A percentile compares a stretch with the other conserved stretches of the same genome.
These are phyloP conservation scores for Caenorhabditis japonica DNA, from an alignment of 2,888 invertebrate genomes.

Conservation along the genomic window DNA sequence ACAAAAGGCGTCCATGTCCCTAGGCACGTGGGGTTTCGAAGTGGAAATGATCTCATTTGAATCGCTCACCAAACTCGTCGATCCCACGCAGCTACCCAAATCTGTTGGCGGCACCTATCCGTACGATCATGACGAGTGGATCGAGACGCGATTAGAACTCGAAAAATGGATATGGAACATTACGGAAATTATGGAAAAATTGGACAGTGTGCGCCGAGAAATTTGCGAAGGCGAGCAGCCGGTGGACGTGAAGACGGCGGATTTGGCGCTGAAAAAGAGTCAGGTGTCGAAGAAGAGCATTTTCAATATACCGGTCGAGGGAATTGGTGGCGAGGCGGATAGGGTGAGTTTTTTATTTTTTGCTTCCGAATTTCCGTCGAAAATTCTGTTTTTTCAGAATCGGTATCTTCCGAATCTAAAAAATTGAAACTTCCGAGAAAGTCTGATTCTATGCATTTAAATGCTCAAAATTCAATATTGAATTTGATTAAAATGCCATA, in stretches of 20 bases:
- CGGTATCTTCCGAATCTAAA: neutral
- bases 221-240: constrained; percentile 88
- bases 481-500: no score
- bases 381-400: no score
- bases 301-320: constrained; percentile 92
- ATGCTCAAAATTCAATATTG: neutral
- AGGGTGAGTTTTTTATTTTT: constrained; percentile 62
- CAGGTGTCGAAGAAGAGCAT: constrained; percentile 93
- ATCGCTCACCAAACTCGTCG: constrained; percentile 91
- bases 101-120: constrained; percentile 90
- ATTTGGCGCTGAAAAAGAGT: constrained; percentile 90
- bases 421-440: neutral
- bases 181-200: constrained; percentile 81
- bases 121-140: constrained; percentile 97
- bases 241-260: constrained; percentile 91
- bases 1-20: constrained; percentile 83
- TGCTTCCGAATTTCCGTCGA: no score
- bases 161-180: constrained; percentile 97
- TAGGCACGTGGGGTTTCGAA: constrained; percentile 80
- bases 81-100: constrained; percentile 90
- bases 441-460: neutral
- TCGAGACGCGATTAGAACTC: constrained; percentile 91
- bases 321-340: constrained; percentile 90
- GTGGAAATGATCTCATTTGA: constrained; percentile 97
- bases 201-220: constrained; percentile 77